Conservation (phyloP, 2,113 vertebrate species). For the Spilogale gracilis region DNA sequence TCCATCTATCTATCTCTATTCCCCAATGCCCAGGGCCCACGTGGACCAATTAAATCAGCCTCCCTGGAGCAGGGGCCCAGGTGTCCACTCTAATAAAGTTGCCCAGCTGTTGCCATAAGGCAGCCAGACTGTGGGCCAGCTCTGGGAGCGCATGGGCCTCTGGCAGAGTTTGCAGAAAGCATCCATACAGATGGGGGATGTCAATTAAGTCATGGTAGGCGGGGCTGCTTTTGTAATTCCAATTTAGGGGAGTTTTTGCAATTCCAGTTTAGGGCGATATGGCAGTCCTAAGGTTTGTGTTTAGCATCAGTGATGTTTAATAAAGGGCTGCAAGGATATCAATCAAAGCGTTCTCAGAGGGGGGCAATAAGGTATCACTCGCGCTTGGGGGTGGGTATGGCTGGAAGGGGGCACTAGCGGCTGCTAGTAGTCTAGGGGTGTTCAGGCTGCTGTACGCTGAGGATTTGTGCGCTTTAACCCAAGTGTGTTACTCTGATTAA, state of each 20-base stretch:
- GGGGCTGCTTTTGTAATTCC: background rate
- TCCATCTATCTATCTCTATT: too few species aligned
- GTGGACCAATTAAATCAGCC: background rate
- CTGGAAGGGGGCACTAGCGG: background rate
- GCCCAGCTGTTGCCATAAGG: background rate
- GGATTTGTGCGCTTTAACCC: background rate
- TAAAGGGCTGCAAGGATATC: background rate
- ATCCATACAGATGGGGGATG: background rate
- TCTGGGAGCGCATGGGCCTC: background rate
- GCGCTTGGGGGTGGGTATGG: too few species aligned
- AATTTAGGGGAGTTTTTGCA: background rate
- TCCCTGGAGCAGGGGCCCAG: background rate
- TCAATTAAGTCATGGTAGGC: background rate
- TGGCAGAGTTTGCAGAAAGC: background rate
- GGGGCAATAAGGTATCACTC: background rate
- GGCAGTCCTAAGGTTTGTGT: background rate
- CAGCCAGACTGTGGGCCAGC: background rate
- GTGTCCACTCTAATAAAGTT: rapidly evolving
- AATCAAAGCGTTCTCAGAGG: background rate
- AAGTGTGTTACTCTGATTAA: background rate
- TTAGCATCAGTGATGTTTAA: background rate
- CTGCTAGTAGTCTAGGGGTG: background rate
- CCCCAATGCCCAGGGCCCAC: background rate
- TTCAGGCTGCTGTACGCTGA: background rate
- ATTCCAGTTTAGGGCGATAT: background rate